A percentile compares a stretch with the other conserved stretches of the same genome.
phyloP scores from a whole-genome alignment of 2,797 vertebrate species.

The Cercopithecus diana region DNA sequence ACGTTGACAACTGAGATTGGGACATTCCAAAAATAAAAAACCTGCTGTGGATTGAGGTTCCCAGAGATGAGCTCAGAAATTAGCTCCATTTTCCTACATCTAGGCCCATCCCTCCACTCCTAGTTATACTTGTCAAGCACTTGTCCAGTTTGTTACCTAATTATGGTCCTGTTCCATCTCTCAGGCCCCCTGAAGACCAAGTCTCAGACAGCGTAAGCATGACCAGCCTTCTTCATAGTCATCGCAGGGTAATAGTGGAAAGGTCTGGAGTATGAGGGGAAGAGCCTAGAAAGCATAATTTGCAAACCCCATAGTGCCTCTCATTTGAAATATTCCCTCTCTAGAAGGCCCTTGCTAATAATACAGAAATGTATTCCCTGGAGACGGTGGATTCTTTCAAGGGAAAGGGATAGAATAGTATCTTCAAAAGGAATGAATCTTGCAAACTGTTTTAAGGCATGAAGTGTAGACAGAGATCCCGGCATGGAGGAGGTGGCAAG shows the following conservation, averaged over 20 bases:
- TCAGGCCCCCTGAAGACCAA: not conserved
- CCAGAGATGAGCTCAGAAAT: not conserved
- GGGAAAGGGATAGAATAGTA: not conserved
- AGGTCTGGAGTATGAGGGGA: not conserved
- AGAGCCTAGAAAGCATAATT: not conserved
- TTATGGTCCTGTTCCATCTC: not conserved
- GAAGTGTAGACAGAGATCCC: not conserved
- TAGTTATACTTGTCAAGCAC: not conserved
- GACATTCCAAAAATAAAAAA: constrained; percentile 38
- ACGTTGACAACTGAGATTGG: not conserved
- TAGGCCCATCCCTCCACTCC: not conserved
- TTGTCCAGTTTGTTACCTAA: not conserved
- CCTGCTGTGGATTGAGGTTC: not conserved
- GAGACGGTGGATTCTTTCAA: not conserved
- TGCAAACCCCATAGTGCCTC: not conserved
- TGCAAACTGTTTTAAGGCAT: not conserved
- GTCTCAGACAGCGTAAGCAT: not conserved
- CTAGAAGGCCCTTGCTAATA: not conserved
- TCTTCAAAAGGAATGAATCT: not conserved
- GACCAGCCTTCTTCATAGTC: not conserved
- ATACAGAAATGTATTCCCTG: not conserved
- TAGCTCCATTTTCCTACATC: not conserved
- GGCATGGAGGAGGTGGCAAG: not conserved
- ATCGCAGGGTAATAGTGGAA: not conserved
- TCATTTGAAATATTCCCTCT: not conserved